Percentiles rank a stretch among this genome's conserved stretches.
phyloP scores from a whole-genome alignment of 2,888 invertebrate species.

The Idaea aversata region DNA sequence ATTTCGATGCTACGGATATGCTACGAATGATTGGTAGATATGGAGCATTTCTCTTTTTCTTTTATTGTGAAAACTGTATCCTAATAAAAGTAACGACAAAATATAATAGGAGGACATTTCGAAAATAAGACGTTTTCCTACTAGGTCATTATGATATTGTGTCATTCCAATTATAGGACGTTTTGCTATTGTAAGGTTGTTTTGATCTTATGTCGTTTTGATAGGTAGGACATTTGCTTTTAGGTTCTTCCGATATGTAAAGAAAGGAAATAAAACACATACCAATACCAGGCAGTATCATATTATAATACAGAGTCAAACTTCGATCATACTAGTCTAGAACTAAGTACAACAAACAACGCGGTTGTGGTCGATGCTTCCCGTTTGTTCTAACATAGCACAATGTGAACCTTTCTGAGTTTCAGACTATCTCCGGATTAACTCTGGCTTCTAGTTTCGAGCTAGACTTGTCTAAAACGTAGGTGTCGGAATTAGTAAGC shows the following conservation, averaged over 20 bases:
- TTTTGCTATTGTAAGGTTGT: too few relatives aligned
- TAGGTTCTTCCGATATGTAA: too few relatives aligned
- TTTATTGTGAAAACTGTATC: not conserved
- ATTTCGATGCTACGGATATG: not conserved
- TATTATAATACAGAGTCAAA: too few relatives aligned
- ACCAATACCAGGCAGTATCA: not conserved
- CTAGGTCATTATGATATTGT: too few relatives aligned
- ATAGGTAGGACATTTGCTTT: too few relatives aligned
- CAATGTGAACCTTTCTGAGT: not conserved
- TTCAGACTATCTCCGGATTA: not conserved
- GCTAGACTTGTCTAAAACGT: not conserved
- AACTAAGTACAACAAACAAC: not conserved
- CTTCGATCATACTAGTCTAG: not conserved
- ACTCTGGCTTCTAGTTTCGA: not conserved
- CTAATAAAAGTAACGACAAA: not conserved
- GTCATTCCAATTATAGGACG: too few relatives aligned
- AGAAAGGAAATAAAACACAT: not conserved
- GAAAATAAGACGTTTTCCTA: too few relatives aligned
- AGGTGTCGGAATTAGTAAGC: not conserved
- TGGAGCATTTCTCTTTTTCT: not conserved
- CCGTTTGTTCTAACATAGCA: not conserved
- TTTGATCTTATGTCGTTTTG: too few relatives aligned
- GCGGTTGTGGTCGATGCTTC: not conserved
- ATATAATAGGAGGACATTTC: too few relatives aligned
- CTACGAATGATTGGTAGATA: not conserved